These are phyloP conservation scores for Arctopsyche grandis DNA, from an alignment of 1,140 invertebrate genomes.

Conservation along the genomic window DNA sequence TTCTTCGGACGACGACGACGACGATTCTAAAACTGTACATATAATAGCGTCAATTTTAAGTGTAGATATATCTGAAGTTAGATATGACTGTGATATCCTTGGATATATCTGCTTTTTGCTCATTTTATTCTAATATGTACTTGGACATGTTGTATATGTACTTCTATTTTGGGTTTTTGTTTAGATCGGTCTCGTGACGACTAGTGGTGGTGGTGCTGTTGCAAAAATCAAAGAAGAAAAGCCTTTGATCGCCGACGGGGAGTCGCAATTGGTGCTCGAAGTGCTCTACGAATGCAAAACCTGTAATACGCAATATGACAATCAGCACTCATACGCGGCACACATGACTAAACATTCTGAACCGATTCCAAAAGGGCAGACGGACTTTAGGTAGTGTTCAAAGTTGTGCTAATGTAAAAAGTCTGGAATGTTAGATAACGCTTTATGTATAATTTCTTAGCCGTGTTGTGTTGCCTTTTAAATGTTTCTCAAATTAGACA, in stretches of 20 bases:
- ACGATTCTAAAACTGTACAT: conserved; percentile 6
- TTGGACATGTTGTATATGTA: too few relatives aligned
- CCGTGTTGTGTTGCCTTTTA: too few relatives aligned
- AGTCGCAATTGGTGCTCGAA: conserved; percentile 40
- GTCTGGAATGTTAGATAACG: too few relatives aligned
- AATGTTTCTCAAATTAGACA: too few relatives aligned
- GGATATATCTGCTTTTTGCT: too few relatives aligned
- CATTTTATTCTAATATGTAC: too few relatives aligned
- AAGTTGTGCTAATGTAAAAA: too few relatives aligned
- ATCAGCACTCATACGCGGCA: conserved; percentile 51
- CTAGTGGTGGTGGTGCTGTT: conserved; percentile 48
- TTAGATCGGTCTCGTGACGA: conserved; percentile 20
- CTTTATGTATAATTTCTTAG: too few relatives aligned
- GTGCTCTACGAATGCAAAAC: conserved; percentile 42
- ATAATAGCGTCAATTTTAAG: too few relatives aligned
- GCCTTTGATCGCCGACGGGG: conserved; percentile 5
- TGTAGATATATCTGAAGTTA: too few relatives aligned
- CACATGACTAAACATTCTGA: conserved; percentile 52
- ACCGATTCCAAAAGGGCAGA: conserved; percentile 51
- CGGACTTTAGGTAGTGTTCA: conserved; percentile 26
- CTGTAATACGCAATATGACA: conserved; percentile 44
- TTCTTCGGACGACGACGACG: neutral
- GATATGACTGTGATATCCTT: too few relatives aligned
- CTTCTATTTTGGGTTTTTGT: too few relatives aligned
- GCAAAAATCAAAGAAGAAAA: conserved; percentile 50